phyloP scores from a whole-genome alignment of 2,113 vertebrate genomes.

The Haplotaxodon microlepis region DNA sequence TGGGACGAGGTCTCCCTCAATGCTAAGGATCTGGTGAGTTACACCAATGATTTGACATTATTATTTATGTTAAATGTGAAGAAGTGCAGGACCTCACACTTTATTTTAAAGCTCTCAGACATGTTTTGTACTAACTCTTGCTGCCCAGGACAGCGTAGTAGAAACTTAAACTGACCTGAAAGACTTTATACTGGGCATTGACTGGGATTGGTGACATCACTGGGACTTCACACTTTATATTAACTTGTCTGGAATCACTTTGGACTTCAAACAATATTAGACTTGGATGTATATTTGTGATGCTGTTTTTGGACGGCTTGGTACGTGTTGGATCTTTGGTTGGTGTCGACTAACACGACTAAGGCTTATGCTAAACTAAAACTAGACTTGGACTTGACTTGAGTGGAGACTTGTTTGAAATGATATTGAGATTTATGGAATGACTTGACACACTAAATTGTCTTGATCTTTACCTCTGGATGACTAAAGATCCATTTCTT shows the following conservation, averaged over 20 bases:
- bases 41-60: not conserved
- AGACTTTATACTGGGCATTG: not conserved
- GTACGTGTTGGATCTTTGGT: not conserved
- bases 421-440: not conserved
- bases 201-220: not conserved
- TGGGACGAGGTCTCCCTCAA: constrained; percentile 82
- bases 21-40: constrained; percentile 79
- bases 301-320: not conserved
- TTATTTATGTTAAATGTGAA: not conserved
- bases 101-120: not conserved
- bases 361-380: not conserved
- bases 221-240: not conserved
- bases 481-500: not conserved
- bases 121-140: not conserved
- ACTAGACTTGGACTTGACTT: not conserved
- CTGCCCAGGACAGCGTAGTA: not conserved
- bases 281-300: not conserved
- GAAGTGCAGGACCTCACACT: not conserved
- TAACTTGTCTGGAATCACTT: not conserved
- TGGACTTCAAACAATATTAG: not conserved
- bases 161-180: not conserved
- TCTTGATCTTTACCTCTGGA: not conserved
- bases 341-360: not conserved
- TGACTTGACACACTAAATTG: not conserved
- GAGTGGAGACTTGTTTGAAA: not conserved